These are phyloP conservation scores for Homarus gammarus DNA, from an alignment of 2,888 invertebrate species.

Conservation along the genomic window DNA sequence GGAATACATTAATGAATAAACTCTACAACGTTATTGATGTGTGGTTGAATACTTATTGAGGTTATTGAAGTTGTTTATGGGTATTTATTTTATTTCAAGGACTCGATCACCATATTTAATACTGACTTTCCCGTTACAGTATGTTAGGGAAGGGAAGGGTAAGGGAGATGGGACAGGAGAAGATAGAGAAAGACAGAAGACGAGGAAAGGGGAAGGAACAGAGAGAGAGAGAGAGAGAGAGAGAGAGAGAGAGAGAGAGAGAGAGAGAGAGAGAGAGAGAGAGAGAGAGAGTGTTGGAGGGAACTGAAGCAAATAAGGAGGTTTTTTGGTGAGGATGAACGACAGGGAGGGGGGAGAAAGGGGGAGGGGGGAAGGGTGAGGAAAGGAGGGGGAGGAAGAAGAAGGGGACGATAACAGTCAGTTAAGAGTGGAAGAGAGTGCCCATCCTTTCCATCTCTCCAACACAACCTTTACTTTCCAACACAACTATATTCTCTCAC, in stretches of 20 bases:
- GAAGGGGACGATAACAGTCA: too few species aligned
- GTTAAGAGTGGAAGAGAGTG: too few species aligned
- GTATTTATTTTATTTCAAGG: too few species aligned
- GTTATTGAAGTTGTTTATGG: too few species aligned
- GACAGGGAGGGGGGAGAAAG: background rate
- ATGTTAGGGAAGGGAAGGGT: background rate
- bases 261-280: background rate
- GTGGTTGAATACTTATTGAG: too few species aligned
- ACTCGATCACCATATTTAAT: too few species aligned
- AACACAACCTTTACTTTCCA: too few species aligned
- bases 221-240: slow-evolving; percentile 1
- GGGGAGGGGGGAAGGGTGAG: background rate
- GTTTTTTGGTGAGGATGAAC: background rate
- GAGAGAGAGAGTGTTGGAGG: background rate
- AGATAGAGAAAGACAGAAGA: slow-evolving; percentile 8
- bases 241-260: background rate
- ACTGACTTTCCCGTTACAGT: too few species aligned
- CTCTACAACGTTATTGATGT: too few species aligned
- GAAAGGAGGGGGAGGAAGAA: background rate
- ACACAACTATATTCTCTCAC: too few species aligned
- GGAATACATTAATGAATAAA: too few species aligned
- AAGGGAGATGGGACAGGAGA: background rate
- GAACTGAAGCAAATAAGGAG: background rate
- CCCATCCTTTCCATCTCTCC: too few species aligned
- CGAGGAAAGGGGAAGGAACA: background rate